Conservation (phyloP, 92 coral and sea anemone genomes). For the Heliopora coerulea region DNA sequence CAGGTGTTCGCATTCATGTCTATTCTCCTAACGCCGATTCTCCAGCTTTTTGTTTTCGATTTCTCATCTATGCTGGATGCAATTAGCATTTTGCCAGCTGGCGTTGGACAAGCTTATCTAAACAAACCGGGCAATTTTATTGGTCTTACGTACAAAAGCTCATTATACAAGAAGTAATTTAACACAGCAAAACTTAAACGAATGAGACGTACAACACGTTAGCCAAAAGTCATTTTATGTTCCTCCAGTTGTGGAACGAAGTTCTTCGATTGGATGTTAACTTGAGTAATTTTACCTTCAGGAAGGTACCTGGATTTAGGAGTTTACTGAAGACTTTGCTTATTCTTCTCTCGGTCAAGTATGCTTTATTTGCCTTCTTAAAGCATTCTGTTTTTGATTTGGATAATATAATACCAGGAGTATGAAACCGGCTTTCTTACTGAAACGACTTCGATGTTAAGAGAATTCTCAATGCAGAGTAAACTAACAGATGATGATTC, state of each 20-base stretch:
- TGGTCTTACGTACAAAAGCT: slow-evolving; percentile 12
- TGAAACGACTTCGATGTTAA: background rate
- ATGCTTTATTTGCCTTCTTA: background rate
- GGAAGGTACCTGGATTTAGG: no score
- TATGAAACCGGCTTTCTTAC: background rate
- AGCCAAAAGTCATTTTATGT: background rate
- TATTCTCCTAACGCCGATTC: background rate
- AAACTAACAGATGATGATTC: slow-evolving; percentile 6
- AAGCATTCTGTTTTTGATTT: slow-evolving; percentile 2
- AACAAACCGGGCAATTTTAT: slow-evolving; percentile 14
- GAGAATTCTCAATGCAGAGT: slow-evolving; percentile 15
- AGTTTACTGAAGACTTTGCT: background rate
- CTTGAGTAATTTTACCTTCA: no score
- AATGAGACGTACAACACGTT: background rate
- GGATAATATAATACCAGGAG: no score
- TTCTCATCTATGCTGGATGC: slow-evolving; percentile 1
- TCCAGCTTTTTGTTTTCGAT: background rate
- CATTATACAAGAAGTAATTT: slow-evolving; percentile 30
- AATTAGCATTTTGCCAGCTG: slow-evolving; percentile 40
- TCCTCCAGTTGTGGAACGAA: no score
- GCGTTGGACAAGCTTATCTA: background rate
- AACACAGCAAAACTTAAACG: slow-evolving; percentile 2
- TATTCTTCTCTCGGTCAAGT: background rate
- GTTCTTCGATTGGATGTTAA: no score
- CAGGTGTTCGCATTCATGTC: no score